Evolutionary conservation across 2,888 invertebrate genomes (phyloP), one percentile per base, ranked within the genome.

Genomic region (Pimpla rufipes): DNA sequence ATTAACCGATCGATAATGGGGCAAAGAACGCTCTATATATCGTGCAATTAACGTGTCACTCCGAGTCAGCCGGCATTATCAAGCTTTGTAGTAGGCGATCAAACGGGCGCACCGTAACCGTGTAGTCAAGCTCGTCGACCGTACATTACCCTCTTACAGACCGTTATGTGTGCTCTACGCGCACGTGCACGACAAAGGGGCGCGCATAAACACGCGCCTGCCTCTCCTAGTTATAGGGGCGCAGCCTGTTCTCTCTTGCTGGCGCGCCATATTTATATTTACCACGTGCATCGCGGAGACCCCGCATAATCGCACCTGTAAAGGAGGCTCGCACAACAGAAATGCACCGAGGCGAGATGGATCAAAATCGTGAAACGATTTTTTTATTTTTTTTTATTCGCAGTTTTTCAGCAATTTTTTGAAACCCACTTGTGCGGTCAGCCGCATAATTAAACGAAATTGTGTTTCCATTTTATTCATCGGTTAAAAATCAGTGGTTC

Each of bases 1-100:
- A 80, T 80, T 68, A 76, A 50, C n/a, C 62, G 73, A 80, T 80
- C 83, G 80, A 83, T 83, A 73, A 62, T 80, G 52, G 67, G 68
- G 80, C 73, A 67, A 77, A 29, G 45, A 35, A 70, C 50, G 70
- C 52, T 52, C 23, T 70, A 18, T 70, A 18, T 45, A 59, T 68
- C 59, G 50, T 7, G 52, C 47, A 37, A 64, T 77, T 55, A 70
- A 64, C 70, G 50, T 67, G 57, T 59, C 62, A 77, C 73, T 73
- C 67, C 42, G 59, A 42, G 74, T 62, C 35, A 52, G 67, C 50
- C 35, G 55, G 67, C 76, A 64, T 74, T 74, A 80, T 80, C 83
- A 59, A 66, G 83, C 76, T 79, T 55, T 16, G 59, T 50, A 55
- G 79, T 73, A 71, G 45, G 62, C 79, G 76, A 76, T 73, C 76